Evolutionary conservation across 2,888 invertebrate species (phyloP), one percentile per base, ranked within the genome.

Genomic region (Mesopsocus fuscifrons): DNA sequence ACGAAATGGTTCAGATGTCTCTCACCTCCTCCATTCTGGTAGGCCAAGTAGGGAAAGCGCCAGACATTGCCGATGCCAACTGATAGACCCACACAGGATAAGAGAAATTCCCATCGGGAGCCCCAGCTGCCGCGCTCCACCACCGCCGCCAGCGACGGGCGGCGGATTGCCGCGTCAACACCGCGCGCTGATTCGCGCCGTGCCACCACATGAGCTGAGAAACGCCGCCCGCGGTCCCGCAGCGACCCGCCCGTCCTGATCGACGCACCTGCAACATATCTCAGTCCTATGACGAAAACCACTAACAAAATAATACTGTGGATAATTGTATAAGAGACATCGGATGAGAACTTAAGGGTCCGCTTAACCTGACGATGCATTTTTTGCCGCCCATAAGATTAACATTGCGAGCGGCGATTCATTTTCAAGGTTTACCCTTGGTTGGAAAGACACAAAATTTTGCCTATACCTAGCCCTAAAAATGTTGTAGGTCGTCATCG

Each of bases 31-130:
- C 85, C 85, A 59, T 82, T 85, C 54, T 80, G 72, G 59, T 84
- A 85, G 56, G 83, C 84, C 44, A 85, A 62, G 57, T 85, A 87
- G 1, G 87, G 87, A 61, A 87, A 87, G 49, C 85, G 68, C 82
- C 82, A 83, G 9, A 87, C 74, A 58, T 85, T 87, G 45, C 85
- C 84, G 45, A 85, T 76, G 38, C 85, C 85, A 42, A 87, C 81
- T 3, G 83, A 82, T 54, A 83, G 84, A 18, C 85, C 85, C 42
- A 85, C 69, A 53, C 82, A 81, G 20, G 82, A 80, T 44, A 87
- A 63, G 30, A 87, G 60, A 58, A 83, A 87, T 59, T 87, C 84
- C 13, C 60, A 59, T 41, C 58, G 54, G 41, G 55, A 57, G 1
- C 61, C 62, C 63, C 63, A 63, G 49, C 56, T 55, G 3, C 61